These are phyloP conservation scores for Rhopalosiphum nymphaeae DNA, from an alignment of 2,888 invertebrate genomes.

Conservation along the genomic window DNA sequence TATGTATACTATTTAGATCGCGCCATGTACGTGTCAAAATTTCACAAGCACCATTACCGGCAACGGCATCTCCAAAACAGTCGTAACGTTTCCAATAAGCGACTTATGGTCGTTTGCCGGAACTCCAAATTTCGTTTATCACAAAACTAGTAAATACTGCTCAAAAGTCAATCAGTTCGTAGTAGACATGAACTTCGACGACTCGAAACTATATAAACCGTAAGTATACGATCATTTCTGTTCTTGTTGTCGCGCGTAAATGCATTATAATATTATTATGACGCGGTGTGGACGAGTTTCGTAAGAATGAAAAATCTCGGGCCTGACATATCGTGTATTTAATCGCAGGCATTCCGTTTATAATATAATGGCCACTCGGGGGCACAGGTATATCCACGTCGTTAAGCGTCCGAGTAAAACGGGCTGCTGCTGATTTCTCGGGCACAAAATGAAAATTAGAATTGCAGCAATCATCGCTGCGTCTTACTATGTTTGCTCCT, in stretches of 20 bases:
- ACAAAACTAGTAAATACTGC: background rate
- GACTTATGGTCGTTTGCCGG: background rate
- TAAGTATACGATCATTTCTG: background rate
- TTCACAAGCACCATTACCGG: background rate
- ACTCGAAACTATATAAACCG: background rate
- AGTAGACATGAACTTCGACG: background rate
- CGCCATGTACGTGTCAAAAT: background rate
- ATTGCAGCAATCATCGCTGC: background rate
- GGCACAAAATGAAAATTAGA: background rate
- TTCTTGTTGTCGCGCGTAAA: background rate
- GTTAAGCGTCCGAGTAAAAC: too few species aligned
- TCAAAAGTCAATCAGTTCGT: background rate
- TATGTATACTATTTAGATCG: background rate
- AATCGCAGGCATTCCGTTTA: too few species aligned
- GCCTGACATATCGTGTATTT: background rate
- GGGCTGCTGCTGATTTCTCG: background rate
- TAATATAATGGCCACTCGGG: too few species aligned
- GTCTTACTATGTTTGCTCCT: background rate
- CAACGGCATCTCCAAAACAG: background rate
- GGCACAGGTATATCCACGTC: too few species aligned
- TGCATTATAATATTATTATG: background rate
- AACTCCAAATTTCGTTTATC: background rate
- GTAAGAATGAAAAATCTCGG: background rate
- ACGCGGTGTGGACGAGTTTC: background rate
- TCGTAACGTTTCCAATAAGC: background rate